phyloP scores from a whole-genome alignment of 2,888 invertebrate species.

The Atethmia centrago region DNA sequence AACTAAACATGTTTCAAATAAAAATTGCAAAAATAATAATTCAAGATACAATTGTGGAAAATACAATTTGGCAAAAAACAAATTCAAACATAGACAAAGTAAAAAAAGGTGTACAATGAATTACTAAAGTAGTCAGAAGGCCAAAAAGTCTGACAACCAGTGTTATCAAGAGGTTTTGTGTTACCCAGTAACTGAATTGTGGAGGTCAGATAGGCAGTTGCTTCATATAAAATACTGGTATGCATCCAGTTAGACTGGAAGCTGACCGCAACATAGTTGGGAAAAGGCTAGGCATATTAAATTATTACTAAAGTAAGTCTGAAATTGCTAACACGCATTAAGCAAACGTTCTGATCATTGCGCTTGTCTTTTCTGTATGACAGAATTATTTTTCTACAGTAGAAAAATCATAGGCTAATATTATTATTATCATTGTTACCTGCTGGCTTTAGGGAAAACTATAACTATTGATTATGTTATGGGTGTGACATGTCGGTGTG shows the following conservation, averaged over 20 bases:
- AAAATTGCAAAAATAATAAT: conserved; percentile 50
- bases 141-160: too few relatives aligned
- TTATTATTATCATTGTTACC: neutral
- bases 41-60: conserved; percentile 54
- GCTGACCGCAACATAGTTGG: too few relatives aligned
- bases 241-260: too few relatives aligned
- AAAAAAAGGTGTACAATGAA: conserved; percentile 56
- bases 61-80: conserved; percentile 67
- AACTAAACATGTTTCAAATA: conserved; percentile 40
- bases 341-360: neutral
- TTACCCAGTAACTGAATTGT: too few relatives aligned
- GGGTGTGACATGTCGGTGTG: conserved; percentile 13
- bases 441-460: conserved; percentile 14
- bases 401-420: neutral
- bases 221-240: too few relatives aligned
- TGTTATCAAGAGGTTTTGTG: too few relatives aligned
- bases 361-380: too few relatives aligned
- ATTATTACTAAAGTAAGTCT: conserved; percentile 14
- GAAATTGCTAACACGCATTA: neutral
- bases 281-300: too few relatives aligned
- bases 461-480: neutral
- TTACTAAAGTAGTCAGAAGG: too few relatives aligned
- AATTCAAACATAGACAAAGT: conserved; percentile 63
- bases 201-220: too few relatives aligned
- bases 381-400: too few relatives aligned